Percentiles rank a stretch among this genome's conserved stretches.
Conservation (phyloP, 2,888 invertebrate species). For the Idaea aversata region DNA sequence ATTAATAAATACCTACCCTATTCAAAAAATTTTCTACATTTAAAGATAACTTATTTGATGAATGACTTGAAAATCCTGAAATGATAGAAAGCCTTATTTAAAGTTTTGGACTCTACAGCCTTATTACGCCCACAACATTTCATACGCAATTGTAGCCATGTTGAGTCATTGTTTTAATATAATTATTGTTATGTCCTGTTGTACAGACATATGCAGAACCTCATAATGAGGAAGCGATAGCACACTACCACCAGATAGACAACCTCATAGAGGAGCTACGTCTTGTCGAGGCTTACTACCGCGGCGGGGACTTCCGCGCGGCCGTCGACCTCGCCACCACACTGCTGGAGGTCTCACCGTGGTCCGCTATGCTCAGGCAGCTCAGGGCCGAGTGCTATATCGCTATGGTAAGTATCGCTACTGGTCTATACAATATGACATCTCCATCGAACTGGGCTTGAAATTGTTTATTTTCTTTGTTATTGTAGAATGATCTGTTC, state of each 20-base stretch:
- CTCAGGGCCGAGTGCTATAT: slow-evolving; percentile 93
- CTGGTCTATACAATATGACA: background rate
- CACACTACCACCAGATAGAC: slow-evolving; percentile 85
- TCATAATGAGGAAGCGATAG: slow-evolving; percentile 87
- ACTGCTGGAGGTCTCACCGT: slow-evolving; percentile 92
- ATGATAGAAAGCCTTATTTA: too few relatives aligned
- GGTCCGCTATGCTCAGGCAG: slow-evolving; percentile 91
- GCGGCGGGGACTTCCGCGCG: slow-evolving; percentile 75
- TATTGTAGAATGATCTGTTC: slow-evolving; percentile 84
- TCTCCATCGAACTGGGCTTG: background rate
- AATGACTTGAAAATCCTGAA: too few relatives aligned
- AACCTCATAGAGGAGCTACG: slow-evolving; percentile 82
- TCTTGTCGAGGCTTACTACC: slow-evolving; percentile 75
- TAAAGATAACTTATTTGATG: too few relatives aligned
- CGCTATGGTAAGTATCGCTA: slow-evolving; percentile 59
- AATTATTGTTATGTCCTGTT: background rate
- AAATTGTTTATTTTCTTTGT: background rate
- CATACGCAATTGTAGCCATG: too few relatives aligned
- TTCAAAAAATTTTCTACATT: too few relatives aligned
- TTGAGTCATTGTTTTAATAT: background rate
- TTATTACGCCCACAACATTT: too few relatives aligned
- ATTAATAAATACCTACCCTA: too few relatives aligned
- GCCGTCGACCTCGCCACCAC: slow-evolving; percentile 79
- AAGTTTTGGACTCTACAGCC: too few relatives aligned
- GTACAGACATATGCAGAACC: slow-evolving; percentile 81